These are phyloP conservation scores for Mimumesa dahlbomi DNA, from an alignment of 2,888 invertebrate species.

Conservation along the genomic window DNA sequence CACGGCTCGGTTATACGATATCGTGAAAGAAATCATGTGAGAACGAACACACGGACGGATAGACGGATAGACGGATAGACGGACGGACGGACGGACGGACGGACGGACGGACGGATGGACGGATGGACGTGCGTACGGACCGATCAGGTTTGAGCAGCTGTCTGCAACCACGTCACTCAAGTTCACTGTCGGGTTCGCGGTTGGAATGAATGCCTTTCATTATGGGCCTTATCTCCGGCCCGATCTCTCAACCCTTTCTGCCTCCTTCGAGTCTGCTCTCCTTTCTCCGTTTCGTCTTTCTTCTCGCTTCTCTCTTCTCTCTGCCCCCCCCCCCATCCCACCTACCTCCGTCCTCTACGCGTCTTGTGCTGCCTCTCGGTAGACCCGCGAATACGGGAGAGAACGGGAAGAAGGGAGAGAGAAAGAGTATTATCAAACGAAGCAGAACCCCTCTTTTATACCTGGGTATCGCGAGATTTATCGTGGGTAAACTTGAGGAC, in stretches of 20 bases:
- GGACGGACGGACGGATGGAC: constrained; percentile 53
- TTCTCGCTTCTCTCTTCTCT: constrained; percentile 20
- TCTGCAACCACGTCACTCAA: constrained; percentile 79
- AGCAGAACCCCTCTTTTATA: constrained; percentile 52
- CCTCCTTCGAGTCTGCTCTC: constrained; percentile 54
- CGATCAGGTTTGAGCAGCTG: constrained; percentile 80
- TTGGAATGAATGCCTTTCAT: constrained; percentile 80
- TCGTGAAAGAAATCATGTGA: constrained; percentile 77
- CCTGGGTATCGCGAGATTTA: constrained; percentile 64
- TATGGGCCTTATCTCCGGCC: constrained; percentile 76
- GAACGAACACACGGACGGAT: constrained; percentile 58
- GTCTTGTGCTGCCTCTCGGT: background rate
- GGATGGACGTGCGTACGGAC: constrained; percentile 69
- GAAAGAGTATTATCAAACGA: constrained; percentile 60
- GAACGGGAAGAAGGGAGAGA: constrained; percentile 29
- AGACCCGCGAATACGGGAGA: background rate
- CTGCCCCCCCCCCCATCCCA: constrained; percentile 21
- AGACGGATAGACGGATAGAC: constrained; percentile 60
- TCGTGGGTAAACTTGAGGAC: constrained; percentile 54
- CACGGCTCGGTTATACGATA: constrained; percentile 77
- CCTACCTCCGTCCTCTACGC: background rate
- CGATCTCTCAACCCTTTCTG: constrained; percentile 71
- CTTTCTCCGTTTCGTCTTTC: constrained; percentile 48
- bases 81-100: constrained; percentile 60
- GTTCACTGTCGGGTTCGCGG: constrained; percentile 75